These are phyloP conservation scores for Chymomyza caudatula DNA, from an alignment of 2,888 invertebrate species.

Conservation along the genomic window DNA sequence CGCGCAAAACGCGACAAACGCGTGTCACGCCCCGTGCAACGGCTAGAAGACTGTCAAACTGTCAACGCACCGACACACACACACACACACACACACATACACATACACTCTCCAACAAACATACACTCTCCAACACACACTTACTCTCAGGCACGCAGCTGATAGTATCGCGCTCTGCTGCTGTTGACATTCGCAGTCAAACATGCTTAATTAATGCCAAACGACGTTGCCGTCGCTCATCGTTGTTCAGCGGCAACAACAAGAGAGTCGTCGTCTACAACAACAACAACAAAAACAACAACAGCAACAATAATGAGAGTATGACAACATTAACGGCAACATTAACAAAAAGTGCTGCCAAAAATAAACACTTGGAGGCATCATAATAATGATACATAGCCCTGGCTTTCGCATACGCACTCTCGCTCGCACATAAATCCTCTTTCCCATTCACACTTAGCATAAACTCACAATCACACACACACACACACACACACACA, in stretches of 20 bases:
- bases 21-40: conserved; percentile 33
- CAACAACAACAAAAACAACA: conserved; percentile 1
- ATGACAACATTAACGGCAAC: conserved; percentile 68
- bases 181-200: conserved; percentile 72
- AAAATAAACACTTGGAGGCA: conserved; percentile 69
- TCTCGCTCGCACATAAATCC: conserved; percentile 8
- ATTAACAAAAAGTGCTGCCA: conserved; percentile 62
- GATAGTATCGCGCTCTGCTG: conserved; percentile 38
- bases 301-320: conserved; percentile 41
- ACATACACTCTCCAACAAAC: conserved; percentile 24
- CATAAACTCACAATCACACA: not conserved
- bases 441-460: not conserved
- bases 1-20: conserved; percentile 34
- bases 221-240: conserved; percentile 42
- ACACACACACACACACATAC: conserved; percentile 10
- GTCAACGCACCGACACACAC: not conserved
- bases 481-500: not conserved
- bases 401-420: conserved; percentile 24
- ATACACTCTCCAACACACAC: conserved; percentile 23
- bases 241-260: not conserved
- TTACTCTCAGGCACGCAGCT: conserved; percentile 22
- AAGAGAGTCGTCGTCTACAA: conserved; percentile 1
- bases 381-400: conserved; percentile 65
- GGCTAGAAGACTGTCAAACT: conserved; percentile 11
- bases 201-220: conserved; percentile 73